Percentiles rank a stretch among this genome's conserved stretches.
Evolutionary conservation across 2,888 invertebrate species (phyloP).

Genomic region (Cataglyphis albicans): DNA sequence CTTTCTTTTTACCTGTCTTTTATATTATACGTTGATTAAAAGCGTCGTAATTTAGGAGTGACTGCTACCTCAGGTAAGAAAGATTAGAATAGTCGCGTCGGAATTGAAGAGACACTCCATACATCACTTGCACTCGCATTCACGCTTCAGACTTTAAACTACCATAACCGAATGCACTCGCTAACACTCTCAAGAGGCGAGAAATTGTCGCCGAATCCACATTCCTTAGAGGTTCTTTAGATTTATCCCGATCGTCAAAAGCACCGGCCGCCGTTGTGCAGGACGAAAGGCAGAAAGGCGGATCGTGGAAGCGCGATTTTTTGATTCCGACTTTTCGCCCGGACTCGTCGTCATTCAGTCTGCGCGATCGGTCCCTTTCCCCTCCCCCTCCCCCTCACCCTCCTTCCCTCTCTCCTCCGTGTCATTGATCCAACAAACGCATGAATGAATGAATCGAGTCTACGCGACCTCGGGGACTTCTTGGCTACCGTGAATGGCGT

Average conservation of each 20-base stretch:
- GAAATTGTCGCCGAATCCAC: constrained; percentile 59
- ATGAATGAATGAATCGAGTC: constrained; percentile 70
- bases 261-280: constrained; percentile 45
- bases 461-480: constrained; percentile 38
- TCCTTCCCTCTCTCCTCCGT: neutral
- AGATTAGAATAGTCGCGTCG: constrained; percentile 39
- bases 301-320: constrained; percentile 63
- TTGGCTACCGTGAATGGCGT: constrained; percentile 62
- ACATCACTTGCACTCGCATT: constrained; percentile 51
- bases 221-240: constrained; percentile 58
- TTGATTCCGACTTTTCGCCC: constrained; percentile 69
- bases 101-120: constrained; percentile 47
- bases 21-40: constrained; percentile 38
- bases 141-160: constrained; percentile 44
- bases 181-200: constrained; percentile 53
- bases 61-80: constrained; percentile 21
- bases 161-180: constrained; percentile 39
- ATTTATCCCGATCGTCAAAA: constrained; percentile 55
- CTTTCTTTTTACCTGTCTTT: neutral
- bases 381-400: constrained; percentile 1
- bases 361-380: constrained; percentile 30
- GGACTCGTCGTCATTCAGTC: constrained; percentile 61
- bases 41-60: constrained; percentile 35
- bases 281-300: constrained; percentile 50
- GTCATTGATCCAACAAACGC: constrained; percentile 39